Base-by-base conservation (phyloP, 2,888 invertebrate species). In the Aphodius granarius region DNA sequence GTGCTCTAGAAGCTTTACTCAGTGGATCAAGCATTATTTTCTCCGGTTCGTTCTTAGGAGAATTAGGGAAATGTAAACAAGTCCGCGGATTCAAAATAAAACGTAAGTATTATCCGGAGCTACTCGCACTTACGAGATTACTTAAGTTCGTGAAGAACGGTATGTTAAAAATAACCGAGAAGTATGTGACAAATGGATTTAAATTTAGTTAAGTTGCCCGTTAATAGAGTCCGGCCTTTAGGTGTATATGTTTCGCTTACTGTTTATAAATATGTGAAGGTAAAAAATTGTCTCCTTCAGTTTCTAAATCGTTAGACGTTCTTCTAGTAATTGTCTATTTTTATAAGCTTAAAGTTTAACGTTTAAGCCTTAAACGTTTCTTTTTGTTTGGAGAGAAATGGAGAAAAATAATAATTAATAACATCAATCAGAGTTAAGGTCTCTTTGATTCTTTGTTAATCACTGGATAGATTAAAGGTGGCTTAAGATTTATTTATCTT, bases 101-200 rank as follows among this genome's bases (percentile, higher is more conserved):
- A 20, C 68, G 68, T 68, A 68, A 68, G 68, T 68, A 68, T 68
- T 68, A 68, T 20, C n/a, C 20, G 68, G 68, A 21, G 68, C 68
- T 21, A 68, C 21, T 68, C n/a, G n/a, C n/a, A n/a, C 20, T 22
- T 20, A 68, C 21, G 20, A 19, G 68, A 21, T 68, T 21, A 20
- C 20, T 20, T 22, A 22, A n/a, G 68, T 68, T 68, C 20, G 22
- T 21, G 68, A 21, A 68, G 68, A 68, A 21, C 68, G 20, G 68
- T 68, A 68, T 20, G 22, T 68, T 68, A 20, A n/a, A 20, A 22
- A 68, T 20, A 66, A 66, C 19, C 20, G 18, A 20, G 22, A 20
- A 68, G 68, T 68, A 68, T 68, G 68, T 68, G 68, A 68, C 68
- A 68, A 68, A 68, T 68, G 20, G 68, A 68, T 68, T 68, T 68